These are phyloP conservation scores for Diabrotica virgifera DNA, from an alignment of 1,140 invertebrate genomes.

Conservation along the genomic window DNA sequence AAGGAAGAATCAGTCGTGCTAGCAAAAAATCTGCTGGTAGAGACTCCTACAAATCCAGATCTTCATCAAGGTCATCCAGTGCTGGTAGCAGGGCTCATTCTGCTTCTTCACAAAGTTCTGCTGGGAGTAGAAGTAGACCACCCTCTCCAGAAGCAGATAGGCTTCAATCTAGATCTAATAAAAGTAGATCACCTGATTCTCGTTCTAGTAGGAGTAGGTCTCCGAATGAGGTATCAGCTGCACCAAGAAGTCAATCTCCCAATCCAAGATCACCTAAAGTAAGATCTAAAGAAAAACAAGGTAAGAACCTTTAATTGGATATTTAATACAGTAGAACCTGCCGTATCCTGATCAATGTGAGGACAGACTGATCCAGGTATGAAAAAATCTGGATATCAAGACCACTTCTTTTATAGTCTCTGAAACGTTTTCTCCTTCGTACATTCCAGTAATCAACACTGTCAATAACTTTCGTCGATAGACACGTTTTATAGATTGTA, in stretches of 20 bases:
- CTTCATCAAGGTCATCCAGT: constrained; percentile 19
- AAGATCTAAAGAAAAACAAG: not conserved
- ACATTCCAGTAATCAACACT: too few relatives aligned
- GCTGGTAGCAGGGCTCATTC: constrained; percentile 36
- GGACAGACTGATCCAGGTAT: too few relatives aligned
- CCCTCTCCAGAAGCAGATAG: constrained; percentile 12
- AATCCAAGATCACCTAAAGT: not conserved
- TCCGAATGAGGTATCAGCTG: not conserved
- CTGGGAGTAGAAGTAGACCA: constrained; percentile 9
- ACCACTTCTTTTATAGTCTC: too few relatives aligned
- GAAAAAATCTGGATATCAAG: too few relatives aligned
- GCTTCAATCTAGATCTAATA: constrained; percentile 18
- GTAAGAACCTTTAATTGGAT: not conserved
- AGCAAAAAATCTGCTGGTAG: constrained; percentile 18
- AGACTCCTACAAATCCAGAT: constrained; percentile 21
- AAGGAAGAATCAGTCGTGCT: constrained; percentile 13
- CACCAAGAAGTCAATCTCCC: not conserved
- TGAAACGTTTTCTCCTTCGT: too few relatives aligned
- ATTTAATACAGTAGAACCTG: too few relatives aligned
- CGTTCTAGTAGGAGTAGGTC: constrained; percentile 14
- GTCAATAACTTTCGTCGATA: too few relatives aligned
- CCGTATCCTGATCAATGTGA: too few relatives aligned
- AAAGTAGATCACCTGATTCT: constrained; percentile 7
- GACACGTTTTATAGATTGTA: too few relatives aligned
- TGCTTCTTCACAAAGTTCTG: constrained; percentile 25